Base-by-base conservation (phyloP, 2,888 invertebrate species). In the Hydrotaea diabolus region DNA sequence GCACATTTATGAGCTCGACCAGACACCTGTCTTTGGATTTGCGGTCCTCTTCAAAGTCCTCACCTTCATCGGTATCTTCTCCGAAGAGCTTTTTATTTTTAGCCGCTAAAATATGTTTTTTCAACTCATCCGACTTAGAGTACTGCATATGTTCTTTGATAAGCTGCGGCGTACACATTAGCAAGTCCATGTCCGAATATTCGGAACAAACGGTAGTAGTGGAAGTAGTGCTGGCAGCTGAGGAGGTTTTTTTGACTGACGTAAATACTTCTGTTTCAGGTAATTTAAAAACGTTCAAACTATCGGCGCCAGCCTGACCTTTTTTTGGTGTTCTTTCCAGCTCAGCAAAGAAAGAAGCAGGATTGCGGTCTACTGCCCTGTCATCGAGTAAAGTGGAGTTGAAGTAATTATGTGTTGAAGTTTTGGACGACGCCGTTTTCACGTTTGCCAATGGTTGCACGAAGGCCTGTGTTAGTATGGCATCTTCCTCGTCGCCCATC, bases 131-230 rank as follows among this genome's bases (percentile, higher is more conserved):
- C 0, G 75, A 13, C 36, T 73, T 55, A 5, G 43, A 73, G 11
- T 80, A 31, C 39, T 53, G 43, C 9, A 87, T 77, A 17, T 84
- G 85, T 11, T 87, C 87, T 31, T 57, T 69, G 17, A 87, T 83
- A 11, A 87, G 55, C 66, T 86, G 85, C 9, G 87, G 87, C 11
- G 87, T 87, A 39, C 87, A 87, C 82, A 87, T 81, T 11, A 85
- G 73, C 59, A 86, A 46, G 64, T 86, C 86, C 31, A 85, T 55
- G 19, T 87, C 87, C 0, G 77, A 62, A 53, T 86, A 85, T n/a
- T 87, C 87, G 0, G 77, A 62, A 53, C 86, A 84, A 0, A 81
- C 71, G 11, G 75, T 75, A 11, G 69, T 39, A 43, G 21, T 72
- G 17, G 39, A 49, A 13, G 49, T 57, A 19, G 64, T 69, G 21